Conservation (phyloP, 2,888 invertebrate genomes). For the Athalia rosae region DNA sequence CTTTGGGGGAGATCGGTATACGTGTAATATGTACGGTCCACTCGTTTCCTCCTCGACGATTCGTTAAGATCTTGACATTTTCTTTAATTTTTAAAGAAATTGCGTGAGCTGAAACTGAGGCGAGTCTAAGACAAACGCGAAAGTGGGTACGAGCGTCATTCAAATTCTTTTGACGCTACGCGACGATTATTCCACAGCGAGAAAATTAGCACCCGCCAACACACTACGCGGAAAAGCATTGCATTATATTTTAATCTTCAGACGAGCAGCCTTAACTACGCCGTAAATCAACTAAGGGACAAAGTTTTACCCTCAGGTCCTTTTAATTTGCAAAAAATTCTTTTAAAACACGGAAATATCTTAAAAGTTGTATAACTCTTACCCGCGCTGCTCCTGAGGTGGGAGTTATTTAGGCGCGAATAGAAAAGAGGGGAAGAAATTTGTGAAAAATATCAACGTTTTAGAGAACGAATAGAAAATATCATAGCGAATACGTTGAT, state of each 20-base stretch:
- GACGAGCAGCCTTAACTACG: not conserved
- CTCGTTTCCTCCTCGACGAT: not conserved
- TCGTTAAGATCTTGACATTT: not conserved
- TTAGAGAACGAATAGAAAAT: no score
- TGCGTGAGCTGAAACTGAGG: not conserved
- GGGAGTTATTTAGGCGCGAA: no score
- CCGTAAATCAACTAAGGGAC: not conserved
- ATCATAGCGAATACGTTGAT: no score
- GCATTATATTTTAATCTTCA: constrained; percentile 16
- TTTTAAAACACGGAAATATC: no score
- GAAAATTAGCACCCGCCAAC: constrained; percentile 24
- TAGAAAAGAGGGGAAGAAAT: no score
- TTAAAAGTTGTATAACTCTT: no score
- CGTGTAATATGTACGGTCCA: no score
- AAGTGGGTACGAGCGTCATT: constrained; percentile 12
- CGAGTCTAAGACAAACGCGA: constrained; percentile 1
- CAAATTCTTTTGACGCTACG: constrained; percentile 1
- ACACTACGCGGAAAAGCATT: not conserved
- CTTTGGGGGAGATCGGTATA: no score
- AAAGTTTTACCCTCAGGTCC: not conserved
- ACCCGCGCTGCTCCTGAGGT: no score
- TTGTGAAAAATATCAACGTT: no score
- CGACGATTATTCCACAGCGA: not conserved
- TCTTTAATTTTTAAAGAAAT: constrained; percentile 2
- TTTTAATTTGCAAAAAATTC: no score